A percentile compares a stretch with the other conserved stretches of the same genome.
phyloP scores from a whole-genome alignment of 2,797 vertebrate genomes.

The Sparidentex hasta region DNA sequence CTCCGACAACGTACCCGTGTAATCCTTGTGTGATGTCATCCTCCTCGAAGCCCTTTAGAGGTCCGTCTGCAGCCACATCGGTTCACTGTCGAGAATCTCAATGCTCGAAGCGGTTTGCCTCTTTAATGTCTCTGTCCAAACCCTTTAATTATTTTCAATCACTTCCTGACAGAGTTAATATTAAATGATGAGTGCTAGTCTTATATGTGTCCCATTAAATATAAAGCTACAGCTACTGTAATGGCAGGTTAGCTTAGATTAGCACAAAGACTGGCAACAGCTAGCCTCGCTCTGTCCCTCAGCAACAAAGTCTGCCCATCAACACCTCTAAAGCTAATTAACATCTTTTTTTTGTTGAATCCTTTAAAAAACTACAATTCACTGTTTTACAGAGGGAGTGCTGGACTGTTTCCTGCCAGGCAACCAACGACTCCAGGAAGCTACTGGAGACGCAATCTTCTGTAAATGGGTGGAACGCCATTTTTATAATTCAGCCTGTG shows the following conservation, averaged over 20 bases:
- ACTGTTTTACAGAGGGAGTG: neutral
- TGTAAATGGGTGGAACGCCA: neutral
- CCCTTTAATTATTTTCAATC: too few species aligned
- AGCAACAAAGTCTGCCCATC: neutral
- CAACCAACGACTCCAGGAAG: slow-evolving; percentile 4
- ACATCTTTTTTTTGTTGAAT: neutral
- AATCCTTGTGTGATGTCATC: too few species aligned
- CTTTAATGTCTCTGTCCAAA: too few species aligned
- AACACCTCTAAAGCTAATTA: neutral
- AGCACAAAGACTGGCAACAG: neutral
- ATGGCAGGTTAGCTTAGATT: neutral
- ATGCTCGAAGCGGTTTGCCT: too few species aligned
- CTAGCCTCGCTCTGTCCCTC: neutral
- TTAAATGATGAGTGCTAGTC: neutral
- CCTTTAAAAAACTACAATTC: neutral
- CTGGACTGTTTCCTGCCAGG: neutral
- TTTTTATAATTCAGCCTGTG: neutral
- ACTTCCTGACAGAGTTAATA: neutral
- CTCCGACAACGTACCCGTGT: too few species aligned
- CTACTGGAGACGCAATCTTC: neutral
- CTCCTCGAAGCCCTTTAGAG: too few species aligned
- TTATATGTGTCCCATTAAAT: neutral
- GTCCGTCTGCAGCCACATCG: too few species aligned
- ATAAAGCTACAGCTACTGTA: neutral
- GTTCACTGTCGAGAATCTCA: too few species aligned